Conservation (phyloP, 1,140 invertebrate genomes). For the Drosophila baimaii region DNA sequence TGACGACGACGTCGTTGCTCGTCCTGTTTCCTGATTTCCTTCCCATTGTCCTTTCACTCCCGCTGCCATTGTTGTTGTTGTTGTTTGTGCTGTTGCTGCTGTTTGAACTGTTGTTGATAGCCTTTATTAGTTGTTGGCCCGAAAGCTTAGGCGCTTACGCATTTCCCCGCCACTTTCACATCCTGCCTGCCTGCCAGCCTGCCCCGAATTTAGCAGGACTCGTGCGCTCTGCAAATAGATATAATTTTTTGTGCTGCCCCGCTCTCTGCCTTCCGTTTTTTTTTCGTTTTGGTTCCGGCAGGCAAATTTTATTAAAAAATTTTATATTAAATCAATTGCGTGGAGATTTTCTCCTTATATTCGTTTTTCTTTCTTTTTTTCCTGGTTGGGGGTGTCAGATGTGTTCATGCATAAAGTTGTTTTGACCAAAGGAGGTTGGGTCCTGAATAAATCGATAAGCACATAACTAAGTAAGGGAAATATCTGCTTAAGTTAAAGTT, state of each 20-base stretch:
- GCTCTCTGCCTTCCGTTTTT: conserved; percentile 6
- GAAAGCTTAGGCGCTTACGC: conserved; percentile 74
- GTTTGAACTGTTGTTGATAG: conserved; percentile 82
- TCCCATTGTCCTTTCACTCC: conserved; percentile 31
- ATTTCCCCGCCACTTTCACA: conserved; percentile 47
- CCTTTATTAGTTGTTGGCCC: conserved; percentile 80
- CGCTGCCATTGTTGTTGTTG: conserved; percentile 23
- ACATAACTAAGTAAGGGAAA: background rate
- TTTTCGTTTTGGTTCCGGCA: conserved; percentile 49
- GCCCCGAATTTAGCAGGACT: conserved; percentile 24
- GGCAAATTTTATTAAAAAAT: conserved; percentile 81
- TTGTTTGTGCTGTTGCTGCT: conserved; percentile 49
- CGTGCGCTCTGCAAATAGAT: conserved; percentile 60
- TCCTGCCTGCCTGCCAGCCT: too few relatives aligned
- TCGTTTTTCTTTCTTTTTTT: background rate
- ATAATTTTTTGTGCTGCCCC: conserved; percentile 10
- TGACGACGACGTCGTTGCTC: conserved; percentile 13
- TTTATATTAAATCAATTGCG: conserved; percentile 82
- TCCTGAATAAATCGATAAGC: conserved; percentile 1
- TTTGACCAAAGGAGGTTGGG: conserved; percentile 7
- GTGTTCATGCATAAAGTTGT: conserved; percentile 70
- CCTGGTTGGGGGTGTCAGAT: conserved; percentile 60
- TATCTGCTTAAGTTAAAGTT: background rate
- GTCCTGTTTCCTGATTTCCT: conserved; percentile 29
- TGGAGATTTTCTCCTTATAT: conserved; percentile 65